phyloP scores from a whole-genome alignment of 2,113 vertebrate species.

The Xenopus laevis region DNA sequence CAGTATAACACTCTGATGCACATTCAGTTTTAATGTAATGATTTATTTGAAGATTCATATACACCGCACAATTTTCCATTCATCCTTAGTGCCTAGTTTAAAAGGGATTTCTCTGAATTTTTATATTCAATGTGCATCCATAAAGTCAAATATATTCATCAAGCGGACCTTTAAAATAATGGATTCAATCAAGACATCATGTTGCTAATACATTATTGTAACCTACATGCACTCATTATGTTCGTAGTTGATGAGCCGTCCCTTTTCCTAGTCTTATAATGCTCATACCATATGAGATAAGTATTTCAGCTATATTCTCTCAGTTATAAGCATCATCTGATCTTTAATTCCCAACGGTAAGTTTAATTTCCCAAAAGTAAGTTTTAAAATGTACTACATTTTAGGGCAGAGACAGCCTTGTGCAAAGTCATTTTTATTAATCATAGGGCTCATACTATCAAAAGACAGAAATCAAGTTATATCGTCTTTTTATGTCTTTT shows the following conservation, averaged over 20 bases:
- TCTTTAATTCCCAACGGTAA: not conserved
- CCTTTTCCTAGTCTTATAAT: not conserved
- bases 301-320: not conserved
- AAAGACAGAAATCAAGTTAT: no score
- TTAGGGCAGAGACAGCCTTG: no score
- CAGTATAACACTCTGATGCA: no score
- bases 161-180: slow-evolving; percentile 9
- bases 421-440: not conserved
- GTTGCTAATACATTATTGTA: slow-evolving; percentile 14
- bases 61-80: not conserved
- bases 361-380: no score
- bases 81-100: not conserved
- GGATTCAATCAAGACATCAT: slow-evolving; percentile 13
- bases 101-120: not conserved
- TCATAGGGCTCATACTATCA: not conserved
- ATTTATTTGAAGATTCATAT: not conserved
- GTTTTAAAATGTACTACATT: no score
- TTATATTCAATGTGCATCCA: slow-evolving; percentile 4
- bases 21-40: no score
- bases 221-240: slow-evolving; percentile 24
- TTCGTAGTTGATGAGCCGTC: slow-evolving; percentile 10
- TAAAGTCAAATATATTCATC: slow-evolving; percentile 9
- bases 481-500: no score
- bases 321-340: not conserved
- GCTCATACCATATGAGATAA: not conserved